Conservation (phyloP, 92 coral and sea anemone species). For the Anthopleura xanthogrammica region DNA sequence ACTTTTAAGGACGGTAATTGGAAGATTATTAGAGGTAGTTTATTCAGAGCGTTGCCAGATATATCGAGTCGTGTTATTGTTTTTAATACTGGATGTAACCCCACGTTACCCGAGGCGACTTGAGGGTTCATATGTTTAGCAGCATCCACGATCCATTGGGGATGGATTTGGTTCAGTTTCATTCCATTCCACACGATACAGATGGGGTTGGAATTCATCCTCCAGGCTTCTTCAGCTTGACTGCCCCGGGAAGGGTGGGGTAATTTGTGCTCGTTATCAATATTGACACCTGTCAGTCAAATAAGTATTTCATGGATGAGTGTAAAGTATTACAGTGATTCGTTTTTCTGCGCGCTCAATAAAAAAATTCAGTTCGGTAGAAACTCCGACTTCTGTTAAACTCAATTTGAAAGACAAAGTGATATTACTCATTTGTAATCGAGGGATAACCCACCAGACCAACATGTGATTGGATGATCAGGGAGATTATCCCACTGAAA, state of each 20-base stretch:
- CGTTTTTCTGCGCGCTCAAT: too few species aligned
- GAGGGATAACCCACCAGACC: too few species aligned
- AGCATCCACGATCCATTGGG: slow-evolving; percentile 80
- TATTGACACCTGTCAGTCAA: slow-evolving; percentile 69
- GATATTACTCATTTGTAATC: too few species aligned
- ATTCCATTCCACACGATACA: slow-evolving; percentile 86
- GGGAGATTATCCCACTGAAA: too few species aligned
- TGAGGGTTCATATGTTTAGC: slow-evolving; percentile 78
- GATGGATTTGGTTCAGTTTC: slow-evolving; percentile 63
- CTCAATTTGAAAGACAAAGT: too few species aligned
- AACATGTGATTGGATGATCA: too few species aligned
- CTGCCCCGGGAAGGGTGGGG: slow-evolving; percentile 80
- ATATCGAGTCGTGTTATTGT: slow-evolving; percentile 87
- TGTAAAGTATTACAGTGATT: too few species aligned
- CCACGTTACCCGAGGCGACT: slow-evolving; percentile 46
- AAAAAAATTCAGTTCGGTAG: too few species aligned
- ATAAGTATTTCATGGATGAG: background rate
- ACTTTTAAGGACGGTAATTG: slow-evolving; percentile 79
- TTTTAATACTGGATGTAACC: slow-evolving; percentile 65
- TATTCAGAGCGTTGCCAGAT: slow-evolving; percentile 70
- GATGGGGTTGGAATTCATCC: slow-evolving; percentile 57
- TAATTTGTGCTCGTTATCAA: slow-evolving; percentile 83
- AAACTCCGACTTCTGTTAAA: too few species aligned
- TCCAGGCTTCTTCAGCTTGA: slow-evolving; percentile 77
- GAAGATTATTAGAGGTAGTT: slow-evolving; percentile 79